Evolutionary conservation across 1,140 invertebrate genomes (phyloP), one percentile per base, ranked within the genome.

Genomic region (Pseudoatta argentina): DNA sequence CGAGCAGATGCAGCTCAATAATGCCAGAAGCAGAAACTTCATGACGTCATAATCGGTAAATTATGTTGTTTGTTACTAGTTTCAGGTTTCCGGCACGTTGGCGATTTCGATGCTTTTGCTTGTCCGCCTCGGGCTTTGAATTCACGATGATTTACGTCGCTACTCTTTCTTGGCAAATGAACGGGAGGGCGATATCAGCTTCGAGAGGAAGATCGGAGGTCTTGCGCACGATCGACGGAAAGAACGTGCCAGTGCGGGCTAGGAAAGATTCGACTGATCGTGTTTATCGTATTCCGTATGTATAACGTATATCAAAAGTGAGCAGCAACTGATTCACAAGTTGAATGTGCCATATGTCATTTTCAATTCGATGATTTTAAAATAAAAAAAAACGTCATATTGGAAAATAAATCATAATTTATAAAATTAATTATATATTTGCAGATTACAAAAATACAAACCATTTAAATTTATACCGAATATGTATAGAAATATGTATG

Each of bases 11-110:
- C 79, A 91, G 64, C 91, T 59, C 61, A 93, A 69, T 69, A 91
- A 78, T 76, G 86, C 86, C 55, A 92, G 63, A 57, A 92, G 81
- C 85, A 92, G 78, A 90, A 89, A 85, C 92, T 92, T 93, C 93
- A 93, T 93, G 92, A 90, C 92, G 89, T 92, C 93, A 93, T 93
- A 88, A 69, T 89, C 82, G 64, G 48, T 48, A 57, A 79, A 63
- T 88, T 86, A 71, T 71, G 27, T 61, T 61, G 44, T 57, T 73
- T 48, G 55, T 73, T 82, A 44, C 34, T 59, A 61, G 55, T 51
- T 24, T 73, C 21, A 27, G 69, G 18, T 78, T 69, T 57, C n/a
- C 61, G n/a, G 12, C 51, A 48, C 51, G 66, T 81, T 27, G 14
- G 30, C 48, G 51, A 59, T 71, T 30, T 71, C 48, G 48, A 30